Conservation (phyloP, 2,888 invertebrate genomes). For the Drosophila diplacantha region DNA sequence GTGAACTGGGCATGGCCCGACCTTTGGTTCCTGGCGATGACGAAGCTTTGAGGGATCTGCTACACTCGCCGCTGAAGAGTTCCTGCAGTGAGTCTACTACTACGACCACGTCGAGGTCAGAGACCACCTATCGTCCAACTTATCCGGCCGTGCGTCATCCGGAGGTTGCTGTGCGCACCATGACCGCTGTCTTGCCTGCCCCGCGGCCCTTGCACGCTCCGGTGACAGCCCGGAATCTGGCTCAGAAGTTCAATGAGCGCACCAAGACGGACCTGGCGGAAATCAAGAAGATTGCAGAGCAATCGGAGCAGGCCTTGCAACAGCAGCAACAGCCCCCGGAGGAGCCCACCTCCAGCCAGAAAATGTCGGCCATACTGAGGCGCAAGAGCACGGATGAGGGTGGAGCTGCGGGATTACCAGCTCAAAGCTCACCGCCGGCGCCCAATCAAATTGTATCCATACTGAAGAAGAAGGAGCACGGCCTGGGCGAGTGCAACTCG, state of each 20-base stretch:
- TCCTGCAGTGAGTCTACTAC: constrained; percentile 55
- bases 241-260: constrained; percentile 75
- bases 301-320: constrained; percentile 53
- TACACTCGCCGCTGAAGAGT: constrained; percentile 67
- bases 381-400: constrained; percentile 78
- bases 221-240: constrained; percentile 64
- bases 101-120: constrained; percentile 62
- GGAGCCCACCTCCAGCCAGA: constrained; percentile 49
- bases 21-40: constrained; percentile 74
- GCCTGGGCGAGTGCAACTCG: constrained; percentile 75
- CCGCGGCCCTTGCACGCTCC: constrained; percentile 31
- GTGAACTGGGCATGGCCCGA: constrained; percentile 75
- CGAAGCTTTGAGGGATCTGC: constrained; percentile 72
- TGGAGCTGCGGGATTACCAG: not conserved
- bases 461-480: constrained; percentile 82
- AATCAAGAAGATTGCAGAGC: constrained; percentile 76
- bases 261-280: constrained; percentile 76
- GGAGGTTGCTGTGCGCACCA: constrained; percentile 33
- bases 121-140: constrained; percentile 32
- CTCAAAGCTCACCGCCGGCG: constrained; percentile 74
- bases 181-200: constrained; percentile 35
- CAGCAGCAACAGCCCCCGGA: constrained; percentile 12
- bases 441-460: constrained; percentile 81
- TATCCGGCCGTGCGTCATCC: constrained; percentile 40
- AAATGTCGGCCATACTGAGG: constrained; percentile 70